Evolutionary conservation across 2,888 invertebrate species (phyloP), one percentile per base, ranked within the genome.

Genomic region (Fragum whitleyi): DNA sequence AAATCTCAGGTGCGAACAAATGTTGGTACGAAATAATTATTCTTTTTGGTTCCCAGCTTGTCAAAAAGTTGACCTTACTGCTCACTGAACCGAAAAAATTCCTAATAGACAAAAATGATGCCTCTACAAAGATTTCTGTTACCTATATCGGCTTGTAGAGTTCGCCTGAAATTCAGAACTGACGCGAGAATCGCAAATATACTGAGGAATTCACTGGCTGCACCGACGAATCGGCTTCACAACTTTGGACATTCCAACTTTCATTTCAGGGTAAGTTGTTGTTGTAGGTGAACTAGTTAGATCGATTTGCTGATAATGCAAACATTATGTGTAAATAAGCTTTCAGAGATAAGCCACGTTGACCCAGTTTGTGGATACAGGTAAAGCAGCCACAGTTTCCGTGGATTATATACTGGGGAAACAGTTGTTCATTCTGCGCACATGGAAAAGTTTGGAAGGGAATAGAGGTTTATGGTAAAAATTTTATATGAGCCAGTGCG

Each of bases 181-280:
- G 26, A 28, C 57, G 9, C 23, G 23, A 28, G 21, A 2, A 23
- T n/a, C 6, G 5, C 29, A 39, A 39, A 39, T 21, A 21, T 23
- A 36, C 3, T 9, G 32, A 36, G 32, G 32, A 36, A 36, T 36
- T 36, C 9, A 19, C 19, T 2, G n/a, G 5, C 67, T 2, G 5
- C n/a, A 16, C 47, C 2, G 47, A 16, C 2, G 14, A 47, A 47
- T 47, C 47, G 14, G 14, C 47, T 14, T n/a, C 47, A 16, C 14
- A 47, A 47, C 3, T 47, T n/a, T 3, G 47, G 47, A 47, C 47
- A 67, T 6, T n/a, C 55, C 73, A 72, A 79, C 74, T 79, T 79
- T 79, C 78, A 61, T 51, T 79, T 79, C 74, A 59, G 61, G 78
- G 78, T 79, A 74, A 62, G 78, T 74, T 51, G 55, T 71, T 71